Evolutionary conservation across 2,113 vertebrate genomes (phyloP).

Genomic region (Excalfactoria chinensis): DNA sequence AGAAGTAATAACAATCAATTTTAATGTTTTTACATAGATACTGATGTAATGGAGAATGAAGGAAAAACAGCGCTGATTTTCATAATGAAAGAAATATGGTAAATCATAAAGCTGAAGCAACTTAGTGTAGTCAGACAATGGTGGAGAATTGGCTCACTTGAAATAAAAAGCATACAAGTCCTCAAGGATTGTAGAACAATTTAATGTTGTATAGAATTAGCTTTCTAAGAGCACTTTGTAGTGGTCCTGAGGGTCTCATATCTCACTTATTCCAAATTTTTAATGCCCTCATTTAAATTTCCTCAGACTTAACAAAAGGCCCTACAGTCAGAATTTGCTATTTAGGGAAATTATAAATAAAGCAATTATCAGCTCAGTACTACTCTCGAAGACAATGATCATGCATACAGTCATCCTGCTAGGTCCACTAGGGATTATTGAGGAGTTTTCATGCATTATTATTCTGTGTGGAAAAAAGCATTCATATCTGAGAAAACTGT

Average conservation of each 20-base stretch:
- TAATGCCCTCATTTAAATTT: slow-evolving; percentile 68
- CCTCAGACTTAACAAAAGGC: slow-evolving; percentile 36
- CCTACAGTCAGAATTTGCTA: slow-evolving; percentile 3
- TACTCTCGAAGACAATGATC: background rate
- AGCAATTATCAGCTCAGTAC: background rate
- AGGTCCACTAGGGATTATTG: background rate
- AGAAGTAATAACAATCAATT: background rate
- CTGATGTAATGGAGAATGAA: background rate
- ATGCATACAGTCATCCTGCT: background rate
- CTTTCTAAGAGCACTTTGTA: slow-evolving; percentile 24
- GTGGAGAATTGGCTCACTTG: background rate
- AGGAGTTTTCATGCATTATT: background rate
- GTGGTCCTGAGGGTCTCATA: slow-evolving; percentile 28
- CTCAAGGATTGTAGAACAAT: slow-evolving; percentile 41
- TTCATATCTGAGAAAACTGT: background rate
- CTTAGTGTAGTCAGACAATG: slow-evolving; percentile 14
- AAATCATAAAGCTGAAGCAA: background rate
- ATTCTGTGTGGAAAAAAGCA: background rate
- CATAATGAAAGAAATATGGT: background rate
- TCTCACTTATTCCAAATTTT: slow-evolving; percentile 53
- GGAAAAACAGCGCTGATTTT: background rate
- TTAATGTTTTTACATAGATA: slow-evolving; percentile 1
- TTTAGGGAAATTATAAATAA: slow-evolving; percentile 64
- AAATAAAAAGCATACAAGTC: slow-evolving; percentile 29
- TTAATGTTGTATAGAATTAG: slow-evolving; percentile 36